Base-by-base conservation (phyloP, 2,113 vertebrate species). In the Phycodurus eques region DNA sequence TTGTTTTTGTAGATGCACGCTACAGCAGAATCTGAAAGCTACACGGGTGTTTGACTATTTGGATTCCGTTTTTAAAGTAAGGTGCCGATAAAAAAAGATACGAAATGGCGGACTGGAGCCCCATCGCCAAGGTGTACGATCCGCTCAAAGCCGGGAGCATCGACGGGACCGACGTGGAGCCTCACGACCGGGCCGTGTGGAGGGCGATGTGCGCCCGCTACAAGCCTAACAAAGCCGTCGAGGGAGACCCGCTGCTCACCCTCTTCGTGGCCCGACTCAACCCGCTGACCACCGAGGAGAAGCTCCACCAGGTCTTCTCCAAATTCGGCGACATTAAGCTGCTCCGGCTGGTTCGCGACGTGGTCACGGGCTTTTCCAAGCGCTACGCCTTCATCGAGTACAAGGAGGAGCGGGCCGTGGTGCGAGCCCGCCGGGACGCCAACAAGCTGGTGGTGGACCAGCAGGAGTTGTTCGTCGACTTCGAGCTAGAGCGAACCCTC, bases 71-170 rank as follows among this genome's bases (percentile, higher is more conserved):
- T 8, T 57, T 15, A 17, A 33, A 13, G 14, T 60, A 15, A 35
- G 4, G 14, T 17, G 15, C 31, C 59, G 7, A 0, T 31, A 2
- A 61, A 13, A 2, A 12, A 8, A 6, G 6, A 44, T 19, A 8
- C 22, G 63, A 22, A 4, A 98, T 98, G 96, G 92, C 77, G 0
- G 95, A 97, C 42, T 99, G 97, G 98, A 93, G 92, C 49, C 94
- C 97, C 39, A 95, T 98, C 1, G 96, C 97, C 0, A 97, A 94
- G 83, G 90, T 94, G 15, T 98, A 98, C 1, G 93, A 96, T 60
- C 95, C 98, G 0, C 94, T 98, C 17, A 99, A 98, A 87, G 97
- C 98, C 0, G 97, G 98, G 46, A 99, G 98, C 89, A 99, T 99
- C 3, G 97, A 99, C 22, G 95, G 98, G 17, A 99, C 98, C 0